Base-by-base conservation (phyloP, 1,140 invertebrate genomes). In the Zeugodacus cucurbitae region DNA sequence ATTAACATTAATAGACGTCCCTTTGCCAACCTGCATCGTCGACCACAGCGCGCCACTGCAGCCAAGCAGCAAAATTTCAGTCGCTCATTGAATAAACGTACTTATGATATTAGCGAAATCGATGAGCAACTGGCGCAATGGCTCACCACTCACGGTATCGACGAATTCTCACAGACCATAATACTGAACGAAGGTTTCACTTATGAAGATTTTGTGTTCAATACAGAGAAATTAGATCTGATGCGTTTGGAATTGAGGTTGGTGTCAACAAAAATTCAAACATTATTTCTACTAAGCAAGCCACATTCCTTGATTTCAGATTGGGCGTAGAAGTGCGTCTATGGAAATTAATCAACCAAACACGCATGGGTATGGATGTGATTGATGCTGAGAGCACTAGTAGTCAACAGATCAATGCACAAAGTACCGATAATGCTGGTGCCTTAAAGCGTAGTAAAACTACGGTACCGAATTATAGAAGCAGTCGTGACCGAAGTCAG, bases 151-250 rank as follows among this genome's bases (percentile, higher is more conserved):
- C 92, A 96, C 64, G 94, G 94, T 48, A 91, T 96, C 59, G 95
- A 96, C 91, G 93, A 94, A 88, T 91, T 90, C 48, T 94, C 95
- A 32, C 95, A 95, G 74, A 94, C 95, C 88, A 95, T 94, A 90
- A 95, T 98, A 91, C 90, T 96, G 29, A 91, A 94, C 86, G 96
- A 98, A 93, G 96, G 97, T 89, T 98, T 97, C 91, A 96, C 95
- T 14, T 95, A 97, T 89, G 95, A 96, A 86, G 97, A 98, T 93
- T 93, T 98, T 41, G 93, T 98, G 59, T 95, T 95, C 89, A 95
- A 96, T 89, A 94, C 97, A 88, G 96, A 95, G 1, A 94, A 96
- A 90, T 96, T 97, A 89, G 98, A 98, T 94, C 92, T 98, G 78
- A 94, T 95, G 82, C 95, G 95, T 91, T 91, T 98, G 70, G 95